phyloP scores from a whole-genome alignment of 2,888 invertebrate species.

The Apodemia duryi region DNA sequence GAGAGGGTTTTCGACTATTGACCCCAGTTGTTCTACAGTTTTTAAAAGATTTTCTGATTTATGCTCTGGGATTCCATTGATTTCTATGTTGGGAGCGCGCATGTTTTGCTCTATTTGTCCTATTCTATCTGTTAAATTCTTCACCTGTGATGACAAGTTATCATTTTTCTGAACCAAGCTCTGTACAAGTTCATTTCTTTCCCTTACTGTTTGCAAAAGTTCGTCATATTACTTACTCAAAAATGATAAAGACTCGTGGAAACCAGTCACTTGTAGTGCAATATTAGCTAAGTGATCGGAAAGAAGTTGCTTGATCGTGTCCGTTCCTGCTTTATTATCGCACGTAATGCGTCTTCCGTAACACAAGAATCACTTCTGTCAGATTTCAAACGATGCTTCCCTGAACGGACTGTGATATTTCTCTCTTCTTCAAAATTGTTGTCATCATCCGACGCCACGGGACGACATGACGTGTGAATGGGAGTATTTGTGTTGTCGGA shows the following conservation, averaged over 20 bases:
- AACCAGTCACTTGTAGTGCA: background rate
- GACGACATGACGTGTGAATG: background rate
- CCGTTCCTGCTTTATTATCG: background rate
- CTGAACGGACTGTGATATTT: background rate
- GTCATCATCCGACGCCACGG: background rate
- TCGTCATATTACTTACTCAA: background rate
- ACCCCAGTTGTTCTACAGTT: background rate
- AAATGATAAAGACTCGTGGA: background rate
- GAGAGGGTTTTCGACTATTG: background rate
- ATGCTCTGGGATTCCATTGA: background rate
- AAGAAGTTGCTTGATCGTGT: background rate
- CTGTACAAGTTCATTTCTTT: background rate
- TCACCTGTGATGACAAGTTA: background rate
- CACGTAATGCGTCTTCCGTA: background rate
- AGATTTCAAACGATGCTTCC: background rate
- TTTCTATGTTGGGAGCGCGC: background rate
- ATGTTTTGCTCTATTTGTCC: background rate
- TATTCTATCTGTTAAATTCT: background rate
- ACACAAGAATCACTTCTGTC: background rate
- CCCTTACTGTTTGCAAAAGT: background rate
- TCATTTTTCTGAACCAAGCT: background rate
- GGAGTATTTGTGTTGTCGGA: background rate
- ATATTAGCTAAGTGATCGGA: background rate
- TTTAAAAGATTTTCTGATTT: background rate
- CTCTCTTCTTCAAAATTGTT: background rate